These are phyloP conservation scores for Daubentonia madagascariensis DNA, from an alignment of 2,113 vertebrate species.

Conservation along the genomic window DNA sequence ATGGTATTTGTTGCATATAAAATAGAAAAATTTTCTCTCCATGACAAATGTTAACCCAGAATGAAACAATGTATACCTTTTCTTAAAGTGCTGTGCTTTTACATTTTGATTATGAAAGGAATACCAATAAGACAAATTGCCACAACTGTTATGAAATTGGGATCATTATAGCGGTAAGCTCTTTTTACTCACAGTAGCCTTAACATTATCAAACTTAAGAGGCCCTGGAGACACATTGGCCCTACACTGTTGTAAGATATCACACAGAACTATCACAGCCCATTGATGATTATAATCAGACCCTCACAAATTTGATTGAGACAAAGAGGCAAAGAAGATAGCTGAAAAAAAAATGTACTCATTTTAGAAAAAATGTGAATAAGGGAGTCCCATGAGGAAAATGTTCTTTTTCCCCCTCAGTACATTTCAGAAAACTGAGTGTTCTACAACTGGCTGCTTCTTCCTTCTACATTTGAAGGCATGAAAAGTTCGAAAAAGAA, in stretches of 20 bases:
- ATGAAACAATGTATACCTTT: neutral
- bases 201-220: constrained; percentile 59
- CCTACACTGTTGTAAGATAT: constrained; percentile 36
- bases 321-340: constrained; percentile 60
- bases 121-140: constrained; percentile 44
- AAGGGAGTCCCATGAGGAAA: neutral
- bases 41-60: neutral
- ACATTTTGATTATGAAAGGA: constrained; percentile 36
- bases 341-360: constrained; percentile 38
- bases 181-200: constrained; percentile 54
- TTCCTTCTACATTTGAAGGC: constrained; percentile 5
- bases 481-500: constrained; percentile 25
- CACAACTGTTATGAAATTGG: constrained; percentile 52
- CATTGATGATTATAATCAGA: constrained; percentile 54
- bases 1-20: neutral
- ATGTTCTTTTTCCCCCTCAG: neutral
- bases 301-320: constrained; percentile 59
- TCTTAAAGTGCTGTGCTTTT: neutral
- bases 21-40: neutral
- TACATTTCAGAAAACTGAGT: constrained; percentile 18
- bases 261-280: constrained; percentile 44
- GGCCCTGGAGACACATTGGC: constrained; percentile 58
- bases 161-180: constrained; percentile 47
- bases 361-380: constrained; percentile 57
- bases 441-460: neutral